phyloP scores from a whole-genome alignment of 2,888 invertebrate genomes.

The Gnatocerus cornutus region DNA sequence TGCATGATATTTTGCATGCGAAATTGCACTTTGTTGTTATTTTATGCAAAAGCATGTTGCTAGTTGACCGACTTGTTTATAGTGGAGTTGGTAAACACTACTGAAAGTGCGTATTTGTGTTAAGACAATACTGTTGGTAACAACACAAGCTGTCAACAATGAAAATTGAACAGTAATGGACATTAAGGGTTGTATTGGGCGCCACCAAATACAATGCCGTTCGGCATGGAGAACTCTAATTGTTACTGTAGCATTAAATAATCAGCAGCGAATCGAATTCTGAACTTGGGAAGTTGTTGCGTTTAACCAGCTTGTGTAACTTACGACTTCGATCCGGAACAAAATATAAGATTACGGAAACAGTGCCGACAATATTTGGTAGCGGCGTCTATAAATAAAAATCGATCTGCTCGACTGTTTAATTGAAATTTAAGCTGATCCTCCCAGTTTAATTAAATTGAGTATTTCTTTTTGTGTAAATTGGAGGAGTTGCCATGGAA shows the following conservation, averaged over 20 bases:
- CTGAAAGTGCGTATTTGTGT: neutral
- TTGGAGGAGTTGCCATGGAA: too few relatives aligned
- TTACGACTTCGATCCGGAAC: too few relatives aligned
- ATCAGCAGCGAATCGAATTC: neutral
- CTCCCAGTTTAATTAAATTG: too few relatives aligned
- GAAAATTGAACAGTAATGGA: constrained; percentile 10
- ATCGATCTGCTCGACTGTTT: too few relatives aligned
- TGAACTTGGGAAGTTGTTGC: too few relatives aligned
- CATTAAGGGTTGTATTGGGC: neutral
- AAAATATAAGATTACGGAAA: too few relatives aligned
- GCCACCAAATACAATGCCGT: neutral
- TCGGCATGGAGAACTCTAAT: neutral
- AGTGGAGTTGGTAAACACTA: neutral
- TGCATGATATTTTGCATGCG: constrained; percentile 44
- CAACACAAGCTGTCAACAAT: constrained; percentile 7
- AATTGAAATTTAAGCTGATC: too few relatives aligned
- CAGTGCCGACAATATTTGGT: too few relatives aligned
- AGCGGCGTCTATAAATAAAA: too few relatives aligned
- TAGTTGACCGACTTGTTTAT: constrained; percentile 6
- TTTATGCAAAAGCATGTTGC: constrained; percentile 46
- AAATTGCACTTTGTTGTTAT: constrained; percentile 5
- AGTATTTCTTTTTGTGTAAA: too few relatives aligned
- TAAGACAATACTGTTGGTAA: constrained; percentile 3
- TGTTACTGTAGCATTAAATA: constrained; percentile 2
- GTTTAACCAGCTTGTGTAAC: too few relatives aligned